A percentile compares a stretch with the other conserved stretches of the same genome.
Evolutionary conservation across 2,113 vertebrate species (phyloP).

Genomic region (Poecilia latipinna): DNA sequence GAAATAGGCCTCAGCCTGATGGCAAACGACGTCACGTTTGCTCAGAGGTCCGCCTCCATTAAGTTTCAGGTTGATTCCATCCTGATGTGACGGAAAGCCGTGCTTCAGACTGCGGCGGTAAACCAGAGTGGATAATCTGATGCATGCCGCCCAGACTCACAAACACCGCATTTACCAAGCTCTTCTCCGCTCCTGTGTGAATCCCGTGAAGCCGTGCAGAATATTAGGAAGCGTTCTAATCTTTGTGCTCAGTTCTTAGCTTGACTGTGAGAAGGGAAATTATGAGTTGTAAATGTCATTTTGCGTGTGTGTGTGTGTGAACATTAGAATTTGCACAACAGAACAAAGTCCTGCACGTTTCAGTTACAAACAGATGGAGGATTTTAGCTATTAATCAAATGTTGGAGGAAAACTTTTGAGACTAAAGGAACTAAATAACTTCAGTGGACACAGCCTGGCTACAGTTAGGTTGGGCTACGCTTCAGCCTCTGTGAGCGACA

Average conservation of each 20-base stretch:
- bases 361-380: background rate
- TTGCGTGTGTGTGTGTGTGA: background rate
- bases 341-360: background rate
- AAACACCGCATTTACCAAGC: background rate
- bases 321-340: background rate
- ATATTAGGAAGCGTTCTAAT: background rate
- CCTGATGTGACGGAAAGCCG: background rate
- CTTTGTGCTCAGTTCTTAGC: background rate
- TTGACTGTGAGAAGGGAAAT: background rate
- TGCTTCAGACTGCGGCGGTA: background rate
- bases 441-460: too few relatives aligned
- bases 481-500: too few relatives aligned
- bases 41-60: too few relatives aligned
- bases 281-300: background rate
- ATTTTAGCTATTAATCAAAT: background rate
- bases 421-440: background rate
- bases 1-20: background rate
- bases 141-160: background rate
- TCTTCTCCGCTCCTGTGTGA: background rate
- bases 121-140: background rate
- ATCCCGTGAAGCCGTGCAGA: background rate
- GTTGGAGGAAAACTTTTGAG: background rate
- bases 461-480: too few relatives aligned
- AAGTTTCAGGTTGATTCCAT: background rate
- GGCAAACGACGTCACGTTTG: too few relatives aligned